phyloP scores from a whole-genome alignment of 1,140 invertebrate genomes.

The Acyrthosiphon pisum region DNA sequence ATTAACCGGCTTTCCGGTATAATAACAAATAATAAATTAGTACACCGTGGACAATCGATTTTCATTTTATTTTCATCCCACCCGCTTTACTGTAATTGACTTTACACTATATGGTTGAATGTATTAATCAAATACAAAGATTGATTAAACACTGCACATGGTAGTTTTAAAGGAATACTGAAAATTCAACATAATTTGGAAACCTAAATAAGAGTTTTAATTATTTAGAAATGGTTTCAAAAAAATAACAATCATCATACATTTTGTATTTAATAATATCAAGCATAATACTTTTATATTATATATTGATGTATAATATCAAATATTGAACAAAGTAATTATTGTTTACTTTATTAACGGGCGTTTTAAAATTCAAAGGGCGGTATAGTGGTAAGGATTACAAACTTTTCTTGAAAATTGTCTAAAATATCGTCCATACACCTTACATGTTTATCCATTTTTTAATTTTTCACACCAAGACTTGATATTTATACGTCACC shows the following conservation, averaged over 20 bases:
- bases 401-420: not conserved
- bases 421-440: not conserved
- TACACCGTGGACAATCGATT: conserved; percentile 41
- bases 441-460: not conserved
- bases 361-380: not conserved
- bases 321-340: not conserved
- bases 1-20: not conserved
- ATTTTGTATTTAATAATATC: not conserved
- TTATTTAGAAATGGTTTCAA: not conserved
- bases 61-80: not conserved
- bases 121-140: conserved; percentile 17
- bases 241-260: not conserved
- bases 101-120: not conserved
- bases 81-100: not conserved
- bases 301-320: not conserved
- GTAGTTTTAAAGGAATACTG: not conserved
- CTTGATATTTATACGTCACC: not conserved
- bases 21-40: conserved; percentile 39
- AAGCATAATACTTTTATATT: not conserved
- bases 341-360: not conserved
- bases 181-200: not conserved
- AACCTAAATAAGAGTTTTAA: not conserved
- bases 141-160: not conserved
- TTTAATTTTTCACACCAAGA: not conserved
- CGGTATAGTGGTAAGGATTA: not conserved